Evolutionary conservation across 2,888 invertebrate genomes (phyloP), one percentile per base, ranked within the genome.

Genomic region (Megamerina dolium): DNA sequence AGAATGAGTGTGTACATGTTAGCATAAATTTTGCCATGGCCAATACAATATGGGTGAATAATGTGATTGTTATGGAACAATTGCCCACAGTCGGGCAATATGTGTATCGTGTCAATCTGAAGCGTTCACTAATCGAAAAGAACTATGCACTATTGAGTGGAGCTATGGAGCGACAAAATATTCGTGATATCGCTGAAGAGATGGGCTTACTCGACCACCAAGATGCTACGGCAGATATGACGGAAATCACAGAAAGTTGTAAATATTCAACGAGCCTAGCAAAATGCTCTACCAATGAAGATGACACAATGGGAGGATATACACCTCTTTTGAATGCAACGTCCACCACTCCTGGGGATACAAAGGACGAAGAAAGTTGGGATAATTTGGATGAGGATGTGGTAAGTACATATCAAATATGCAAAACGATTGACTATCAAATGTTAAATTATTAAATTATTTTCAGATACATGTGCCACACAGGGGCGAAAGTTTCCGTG

Each of bases 1-100:
- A 52, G 5, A 59, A 58, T 2, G 59, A 67, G 14, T 63, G 60
- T 32, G 53, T 69, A 18, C 57, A 59, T 40, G 72, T 62, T 26
- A 66, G 48, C 23, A 54, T 62, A 3, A 54, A 56, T 37, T 60
- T 60, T 42, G 39, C 54, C 4, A 18, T 63, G n/a, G 58, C 57
- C 42, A 55, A 63, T 18, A 57, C 57, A 0, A 55, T 63, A 40
- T 63, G 60, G 60, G 57, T 62, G 10, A 57, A 61, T 21, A 61
- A 62, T 52, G 31, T 64, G 1, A 53, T 60, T 12, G 48, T 63
- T 4, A 52, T 60, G 53, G 58, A 63, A 41, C 49, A 56, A n/a
- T 45, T 64, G 18, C 37, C 39, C 2, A 46, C 55, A 2, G 46
- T 60, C 26, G 48, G 45, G 14, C 48, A 52, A 19, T 53, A 52